These are phyloP conservation scores for Blera fallax DNA, from an alignment of 2,888 invertebrate genomes.

Conservation along the genomic window DNA sequence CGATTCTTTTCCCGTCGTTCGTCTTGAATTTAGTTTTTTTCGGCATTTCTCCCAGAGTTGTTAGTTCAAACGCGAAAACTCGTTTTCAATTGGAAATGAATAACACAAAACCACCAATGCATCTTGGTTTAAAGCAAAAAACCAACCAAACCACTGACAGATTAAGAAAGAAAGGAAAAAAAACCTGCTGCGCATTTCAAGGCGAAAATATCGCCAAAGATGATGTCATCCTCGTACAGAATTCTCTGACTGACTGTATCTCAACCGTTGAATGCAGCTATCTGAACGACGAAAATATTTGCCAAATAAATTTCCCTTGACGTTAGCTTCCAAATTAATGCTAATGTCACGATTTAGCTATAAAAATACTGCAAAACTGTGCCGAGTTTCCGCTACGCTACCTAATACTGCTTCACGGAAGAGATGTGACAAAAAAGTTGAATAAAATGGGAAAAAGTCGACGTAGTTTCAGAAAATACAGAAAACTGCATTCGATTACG, in stretches of 20 bases:
- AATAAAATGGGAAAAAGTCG: background rate
- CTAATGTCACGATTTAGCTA: slow-evolving; percentile 56
- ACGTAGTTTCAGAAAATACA: background rate
- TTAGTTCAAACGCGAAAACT: slow-evolving; percentile 6
- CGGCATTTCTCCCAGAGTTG: background rate
- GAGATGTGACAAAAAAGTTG: background rate
- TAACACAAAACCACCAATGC: background rate
- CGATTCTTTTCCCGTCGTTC: background rate
- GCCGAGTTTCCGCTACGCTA: slow-evolving; percentile 29
- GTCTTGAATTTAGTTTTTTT: background rate
- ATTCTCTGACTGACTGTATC: slow-evolving; percentile 18
- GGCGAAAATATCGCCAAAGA: slow-evolving; percentile 39
- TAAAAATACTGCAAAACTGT: slow-evolving; percentile 37
- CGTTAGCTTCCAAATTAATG: slow-evolving; percentile 38
- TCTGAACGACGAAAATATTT: slow-evolving; percentile 5
- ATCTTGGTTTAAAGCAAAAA: slow-evolving; percentile 1
- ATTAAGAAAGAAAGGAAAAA: background rate
- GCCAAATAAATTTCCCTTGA: slow-evolving; percentile 22
- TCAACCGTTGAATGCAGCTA: background rate
- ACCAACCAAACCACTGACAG: slow-evolving; percentile 46
- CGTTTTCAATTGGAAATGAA: slow-evolving; percentile 5
- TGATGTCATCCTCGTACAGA: slow-evolving; percentile 54
- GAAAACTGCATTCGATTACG: slow-evolving; percentile 19
- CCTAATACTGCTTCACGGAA: background rate
- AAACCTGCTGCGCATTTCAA: slow-evolving; percentile 49